Evolutionary conservation across 2,113 vertebrate genomes (phyloP).

Genomic region (Pavo muticus): DNA sequence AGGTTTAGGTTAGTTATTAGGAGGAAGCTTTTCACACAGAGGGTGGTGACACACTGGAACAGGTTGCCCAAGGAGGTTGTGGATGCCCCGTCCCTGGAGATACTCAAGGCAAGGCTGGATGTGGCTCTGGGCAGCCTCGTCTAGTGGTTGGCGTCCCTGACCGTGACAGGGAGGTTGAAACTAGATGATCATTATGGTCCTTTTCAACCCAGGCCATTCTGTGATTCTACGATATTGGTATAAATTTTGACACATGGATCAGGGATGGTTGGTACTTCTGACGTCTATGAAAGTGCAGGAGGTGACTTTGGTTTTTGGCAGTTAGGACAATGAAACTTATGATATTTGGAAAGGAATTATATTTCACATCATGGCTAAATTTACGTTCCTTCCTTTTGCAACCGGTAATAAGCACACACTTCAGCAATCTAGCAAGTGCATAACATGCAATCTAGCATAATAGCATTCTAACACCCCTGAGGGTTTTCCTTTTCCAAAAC

Average conservation of each 20-base stretch:
- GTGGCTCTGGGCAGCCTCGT: too few relatives aligned
- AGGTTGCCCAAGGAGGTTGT: too few relatives aligned
- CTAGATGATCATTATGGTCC: too few relatives aligned
- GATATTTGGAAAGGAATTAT: not conserved
- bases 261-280: conserved; percentile 25
- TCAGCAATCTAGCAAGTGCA: not conserved
- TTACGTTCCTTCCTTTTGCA: not conserved
- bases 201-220: too few relatives aligned
- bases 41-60: too few relatives aligned
- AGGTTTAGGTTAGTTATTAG: too few relatives aligned
- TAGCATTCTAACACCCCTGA: not conserved
- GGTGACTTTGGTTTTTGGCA: conserved; percentile 43
- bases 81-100: too few relatives aligned
- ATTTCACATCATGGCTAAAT: not conserved
- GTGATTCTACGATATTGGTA: not conserved
- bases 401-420: not conserved
- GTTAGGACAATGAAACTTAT: not conserved
- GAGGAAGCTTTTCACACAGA: too few relatives aligned
- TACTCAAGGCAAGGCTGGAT: too few relatives aligned
- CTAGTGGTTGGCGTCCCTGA: too few relatives aligned
- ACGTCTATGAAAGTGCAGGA: conserved; percentile 40
- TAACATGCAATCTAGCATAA: not conserved
- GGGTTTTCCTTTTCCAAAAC: not conserved
- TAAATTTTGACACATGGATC: conserved; percentile 43
- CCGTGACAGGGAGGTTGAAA: too few relatives aligned